These are phyloP conservation scores for Lagorchestes hirsutus DNA, from an alignment of 2,797 vertebrate genomes.

Conservation along the genomic window DNA sequence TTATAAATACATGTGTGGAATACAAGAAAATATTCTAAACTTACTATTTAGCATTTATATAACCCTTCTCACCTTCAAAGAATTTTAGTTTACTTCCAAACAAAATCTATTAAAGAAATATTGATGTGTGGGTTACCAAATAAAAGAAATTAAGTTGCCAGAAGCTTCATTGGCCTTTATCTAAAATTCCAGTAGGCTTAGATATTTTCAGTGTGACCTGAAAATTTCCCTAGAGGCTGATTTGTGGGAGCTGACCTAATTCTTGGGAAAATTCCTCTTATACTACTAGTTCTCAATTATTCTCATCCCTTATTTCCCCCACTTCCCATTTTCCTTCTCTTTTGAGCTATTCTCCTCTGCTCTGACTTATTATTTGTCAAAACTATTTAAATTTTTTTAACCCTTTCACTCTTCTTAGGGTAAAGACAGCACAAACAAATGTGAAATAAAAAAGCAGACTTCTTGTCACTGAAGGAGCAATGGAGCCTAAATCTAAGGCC, in stretches of 20 bases:
- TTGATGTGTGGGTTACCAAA: slow-evolving; percentile 40
- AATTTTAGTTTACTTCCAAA: slow-evolving; percentile 48
- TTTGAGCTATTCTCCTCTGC: slow-evolving; percentile 19
- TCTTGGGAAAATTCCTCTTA: slow-evolving; percentile 42
- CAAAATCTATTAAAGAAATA: slow-evolving; percentile 8
- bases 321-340: slow-evolving; percentile 15
- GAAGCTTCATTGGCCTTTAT: slow-evolving; percentile 49
- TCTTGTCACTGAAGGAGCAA: background rate
- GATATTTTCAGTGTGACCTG: slow-evolving; percentile 40
- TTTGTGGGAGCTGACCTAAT: slow-evolving; percentile 20
- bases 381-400: background rate
- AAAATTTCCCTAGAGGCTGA: slow-evolving; percentile 57
- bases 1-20: background rate
- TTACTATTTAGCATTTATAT: slow-evolving; percentile 25
- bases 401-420: background rate
- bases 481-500: background rate
- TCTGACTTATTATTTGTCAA: slow-evolving; percentile 54
- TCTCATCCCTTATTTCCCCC: slow-evolving; percentile 15
- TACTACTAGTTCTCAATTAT: background rate
- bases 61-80: slow-evolving; percentile 10
- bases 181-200: slow-evolving; percentile 36
- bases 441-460: background rate
- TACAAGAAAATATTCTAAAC: background rate
- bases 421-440: background rate
- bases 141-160: slow-evolving; percentile 9